Evolutionary conservation across 2,797 vertebrate species (phyloP).

Genomic region (Liasis olivaceus): DNA sequence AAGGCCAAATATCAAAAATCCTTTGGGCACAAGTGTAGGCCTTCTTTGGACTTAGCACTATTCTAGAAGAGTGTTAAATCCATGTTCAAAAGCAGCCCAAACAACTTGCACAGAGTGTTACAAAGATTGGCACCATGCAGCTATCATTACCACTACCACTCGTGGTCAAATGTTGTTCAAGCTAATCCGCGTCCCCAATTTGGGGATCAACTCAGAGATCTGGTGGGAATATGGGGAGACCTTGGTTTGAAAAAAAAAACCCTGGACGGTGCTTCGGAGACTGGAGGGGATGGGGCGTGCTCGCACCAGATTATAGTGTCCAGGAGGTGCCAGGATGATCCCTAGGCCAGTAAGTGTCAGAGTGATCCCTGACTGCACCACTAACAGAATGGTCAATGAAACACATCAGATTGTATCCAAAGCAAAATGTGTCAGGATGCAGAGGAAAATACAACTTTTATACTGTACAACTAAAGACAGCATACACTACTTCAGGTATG

Average conservation of each 20-base stretch:
- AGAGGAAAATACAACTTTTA: neutral
- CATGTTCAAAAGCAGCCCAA: neutral
- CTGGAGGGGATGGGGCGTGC: neutral
- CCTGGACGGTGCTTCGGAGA: neutral
- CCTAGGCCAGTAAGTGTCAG: neutral
- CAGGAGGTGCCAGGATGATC: neutral
- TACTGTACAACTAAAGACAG: neutral
- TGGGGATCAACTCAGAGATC: neutral
- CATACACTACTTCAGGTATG: too few species aligned
- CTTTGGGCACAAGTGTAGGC: neutral
- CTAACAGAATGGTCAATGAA: neutral
- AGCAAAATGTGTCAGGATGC: neutral
- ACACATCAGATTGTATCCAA: neutral
- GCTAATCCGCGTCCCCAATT: neutral
- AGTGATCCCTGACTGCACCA: neutral
- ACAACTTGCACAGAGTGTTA: neutral
- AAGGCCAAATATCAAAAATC: neutral
- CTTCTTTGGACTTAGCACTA: neutral
- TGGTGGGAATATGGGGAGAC: neutral
- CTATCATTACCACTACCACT: neutral
- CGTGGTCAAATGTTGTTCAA: neutral
- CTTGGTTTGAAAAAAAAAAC: neutral
- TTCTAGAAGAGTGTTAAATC: neutral
- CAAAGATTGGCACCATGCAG: neutral
- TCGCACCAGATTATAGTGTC: neutral